A percentile compares a stretch with the other conserved stretches of the same genome.
These are phyloP conservation scores for Lordiphosa stackelbergi DNA, from an alignment of 1,140 invertebrate species.

Conservation along the genomic window DNA sequence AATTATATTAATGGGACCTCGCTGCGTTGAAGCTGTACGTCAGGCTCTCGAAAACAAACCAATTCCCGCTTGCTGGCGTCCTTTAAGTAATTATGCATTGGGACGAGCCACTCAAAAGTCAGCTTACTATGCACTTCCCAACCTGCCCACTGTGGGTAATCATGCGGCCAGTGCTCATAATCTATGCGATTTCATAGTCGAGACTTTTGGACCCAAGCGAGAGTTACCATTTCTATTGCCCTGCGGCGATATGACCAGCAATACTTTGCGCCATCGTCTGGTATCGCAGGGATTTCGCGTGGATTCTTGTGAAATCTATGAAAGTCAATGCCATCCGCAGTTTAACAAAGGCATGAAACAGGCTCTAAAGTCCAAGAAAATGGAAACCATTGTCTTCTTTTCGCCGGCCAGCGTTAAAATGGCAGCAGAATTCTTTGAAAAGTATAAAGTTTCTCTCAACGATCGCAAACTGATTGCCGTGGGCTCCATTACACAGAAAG, in stretches of 20 bases:
- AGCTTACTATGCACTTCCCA: conserved; percentile 68
- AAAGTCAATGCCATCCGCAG: conserved; percentile 65
- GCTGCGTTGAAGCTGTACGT: conserved; percentile 77
- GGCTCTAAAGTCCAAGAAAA: conserved; percentile 69
- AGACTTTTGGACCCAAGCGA: conserved; percentile 64
- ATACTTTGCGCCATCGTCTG: conserved; percentile 73
- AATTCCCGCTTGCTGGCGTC: conserved; percentile 75
- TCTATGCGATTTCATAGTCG: conserved; percentile 76
- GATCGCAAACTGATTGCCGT: conserved; percentile 39
- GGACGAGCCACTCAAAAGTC: conserved; percentile 73
- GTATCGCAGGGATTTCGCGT: conserved; percentile 62
- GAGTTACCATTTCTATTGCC: conserved; percentile 77
- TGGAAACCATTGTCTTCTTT: conserved; percentile 78
- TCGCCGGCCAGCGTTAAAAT: conserved; percentile 76
- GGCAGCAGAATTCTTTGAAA: conserved; percentile 22
- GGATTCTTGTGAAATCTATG: conserved; percentile 77
- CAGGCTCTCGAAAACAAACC: conserved; percentile 70
- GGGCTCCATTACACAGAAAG: conserved; percentile 19
- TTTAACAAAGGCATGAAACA: conserved; percentile 76
- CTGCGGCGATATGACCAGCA: conserved; percentile 77
- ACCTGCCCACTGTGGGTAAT: conserved; percentile 70
- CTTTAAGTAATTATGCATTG: conserved; percentile 77
- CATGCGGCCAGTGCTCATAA: conserved; percentile 77
- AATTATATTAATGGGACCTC: conserved; percentile 77
- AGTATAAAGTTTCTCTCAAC: conserved; percentile 21